Base-by-base conservation (phyloP, 2,797 vertebrate genomes). In the Capromys pilorides region DNA sequence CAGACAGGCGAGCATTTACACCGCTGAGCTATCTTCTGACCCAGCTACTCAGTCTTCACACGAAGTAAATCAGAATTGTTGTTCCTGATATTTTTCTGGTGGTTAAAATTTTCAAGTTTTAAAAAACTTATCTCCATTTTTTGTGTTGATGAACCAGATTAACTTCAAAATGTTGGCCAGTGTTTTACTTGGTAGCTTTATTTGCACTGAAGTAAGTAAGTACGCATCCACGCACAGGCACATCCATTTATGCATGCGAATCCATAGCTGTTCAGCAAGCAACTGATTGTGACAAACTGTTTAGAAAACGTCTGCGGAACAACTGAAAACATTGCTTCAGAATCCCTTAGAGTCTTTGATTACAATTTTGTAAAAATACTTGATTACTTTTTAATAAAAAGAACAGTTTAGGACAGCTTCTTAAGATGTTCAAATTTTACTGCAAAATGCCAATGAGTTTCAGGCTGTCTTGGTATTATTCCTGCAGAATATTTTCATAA, bases 21-120 rank as follows among this genome's bases (percentile, higher is more conserved):
- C 54, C 5, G 54, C 16, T 16, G 16, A 57, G 16, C 54, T 57
- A 57, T 19, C 16, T 57, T 5, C 16, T 57, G 16, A 16, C 54
- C 54, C 54, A 57, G 54, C 54, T 57, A 57, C 16, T 57, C 54
- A 57, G 41, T 49, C 39, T 26, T 95, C 26, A 82, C 14, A 83
- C 6, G 73, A 51, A 82, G n/a, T 64, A 80, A 77, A 77, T 82
- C 36, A 94, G 57, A 95, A 86, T 64, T 95, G 33, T 33, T 45
- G 51, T 66, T 94, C 39, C 61, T 88, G 19, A 66, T 61, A 79
- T 86, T 95, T 75, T 92, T 86, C n/a, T 96, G 61, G 61, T 90
- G 39, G 71, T 62, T 41, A 67, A 41, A 66, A 49, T 33, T 86
- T 92, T 83, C 5, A n/a, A 45, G 49, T 62, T 16, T 61, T 6